Conservation (phyloP, 2,888 invertebrate species). For the Trachelus troglodyta region DNA sequence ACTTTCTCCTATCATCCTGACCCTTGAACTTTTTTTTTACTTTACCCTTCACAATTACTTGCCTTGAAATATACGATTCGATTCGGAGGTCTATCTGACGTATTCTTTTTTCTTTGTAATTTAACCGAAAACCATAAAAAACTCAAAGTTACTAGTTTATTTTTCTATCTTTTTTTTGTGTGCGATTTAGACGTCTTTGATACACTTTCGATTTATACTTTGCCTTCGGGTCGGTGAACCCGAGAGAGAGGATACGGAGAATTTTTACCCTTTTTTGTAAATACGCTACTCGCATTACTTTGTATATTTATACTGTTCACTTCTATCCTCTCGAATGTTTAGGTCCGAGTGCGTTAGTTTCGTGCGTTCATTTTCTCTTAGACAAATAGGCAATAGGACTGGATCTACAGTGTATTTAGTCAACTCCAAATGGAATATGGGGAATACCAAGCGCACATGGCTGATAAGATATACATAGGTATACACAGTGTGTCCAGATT, state of each 20-base stretch:
- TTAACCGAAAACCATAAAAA: no score
- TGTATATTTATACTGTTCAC: not conserved
- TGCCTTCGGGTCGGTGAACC: not conserved
- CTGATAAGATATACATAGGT: not conserved
- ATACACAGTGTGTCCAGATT: not conserved
- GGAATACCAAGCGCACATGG: not conserved
- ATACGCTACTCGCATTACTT: not conserved
- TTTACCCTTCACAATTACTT: not conserved
- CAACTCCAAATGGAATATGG: not conserved
- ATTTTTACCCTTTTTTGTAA: not conserved
- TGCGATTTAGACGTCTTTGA: not conserved
- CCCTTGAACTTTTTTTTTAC: not conserved
- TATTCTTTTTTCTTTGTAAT: not conserved
- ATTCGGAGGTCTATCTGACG: not conserved
- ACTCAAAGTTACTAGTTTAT: not conserved
- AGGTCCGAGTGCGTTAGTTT: not conserved
- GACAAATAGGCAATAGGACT: not conserved
- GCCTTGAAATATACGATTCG: not conserved
- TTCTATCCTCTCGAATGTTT: not conserved
- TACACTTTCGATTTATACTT: not conserved
- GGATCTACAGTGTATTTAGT: not conserved
- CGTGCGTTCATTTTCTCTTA: not conserved
- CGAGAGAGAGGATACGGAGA: not conserved
- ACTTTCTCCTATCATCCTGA: not conserved
- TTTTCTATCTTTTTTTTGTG: not conserved